Evolutionary conservation across 2,113 vertebrate species (phyloP), one percentile per base, ranked within the genome.

Genomic region (Ellobius talpinus): DNA sequence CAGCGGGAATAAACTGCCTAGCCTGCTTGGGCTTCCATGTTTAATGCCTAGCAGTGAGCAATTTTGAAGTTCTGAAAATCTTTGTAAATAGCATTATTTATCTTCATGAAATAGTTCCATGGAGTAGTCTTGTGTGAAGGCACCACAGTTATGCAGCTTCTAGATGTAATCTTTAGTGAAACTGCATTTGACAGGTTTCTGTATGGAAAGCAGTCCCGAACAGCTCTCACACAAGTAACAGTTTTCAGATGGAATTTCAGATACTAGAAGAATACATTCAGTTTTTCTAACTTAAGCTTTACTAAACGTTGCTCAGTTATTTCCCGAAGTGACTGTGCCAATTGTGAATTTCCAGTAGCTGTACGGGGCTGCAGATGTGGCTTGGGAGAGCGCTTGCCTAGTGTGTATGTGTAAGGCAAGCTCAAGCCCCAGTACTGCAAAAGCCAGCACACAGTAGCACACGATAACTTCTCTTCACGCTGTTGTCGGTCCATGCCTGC

Each of bases 51-150:
- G 65, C 63, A 66, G 42, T 47, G 82, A 39, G 14, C 61, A 65
- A 6, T 31, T 65, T 65, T 45, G 29, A 47, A 66, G 42, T 65
- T 47, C 55, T 29, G 42, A 84, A 84, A 16, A 7, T 26, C 82
- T 33, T 63, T 13, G 9, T 65, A 65, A 65, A 61, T 21, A 82
- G 14, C 63, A 66, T 39, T 82, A 4, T 65, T 73, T 89, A 63
- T 50, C 89, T 97, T 84, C 50, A 86, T 82, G 33, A 95, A 89
- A 70, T 47, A 39, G 77, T 17, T 93, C 14, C 45, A 55, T 84
- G 21, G 10, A 82, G 24, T 90, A 31, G 89, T 79, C 85, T 39
- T 89, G 16, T 61, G 39, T 79, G 33, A 81, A 12, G 92, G 39
- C 36, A 29, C 33, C n/a, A 65, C 7, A 73, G 9, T 91, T 55